A percentile compares a stretch with the other conserved stretches of the same genome.
phyloP scores from a whole-genome alignment of 2,113 vertebrate species.

The Aphyosemion australe region DNA sequence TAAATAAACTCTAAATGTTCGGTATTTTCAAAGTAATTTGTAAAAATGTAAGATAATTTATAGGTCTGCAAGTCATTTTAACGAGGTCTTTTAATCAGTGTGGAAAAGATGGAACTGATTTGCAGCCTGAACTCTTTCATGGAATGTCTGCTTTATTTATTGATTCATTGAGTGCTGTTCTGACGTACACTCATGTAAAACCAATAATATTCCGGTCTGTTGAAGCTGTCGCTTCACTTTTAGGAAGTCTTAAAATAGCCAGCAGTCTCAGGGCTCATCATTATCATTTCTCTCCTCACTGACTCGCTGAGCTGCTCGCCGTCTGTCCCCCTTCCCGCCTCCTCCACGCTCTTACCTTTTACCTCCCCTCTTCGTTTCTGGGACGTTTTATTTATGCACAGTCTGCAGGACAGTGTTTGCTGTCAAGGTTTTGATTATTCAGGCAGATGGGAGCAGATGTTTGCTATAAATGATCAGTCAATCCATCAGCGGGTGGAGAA shows the following conservation, averaged over 20 bases:
- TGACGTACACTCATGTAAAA: conserved; percentile 19
- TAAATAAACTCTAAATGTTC: background rate
- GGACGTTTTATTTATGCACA: conserved; percentile 31
- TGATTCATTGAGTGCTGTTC: background rate
- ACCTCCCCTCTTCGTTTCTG: conserved; percentile 3
- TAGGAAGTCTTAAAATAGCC: conserved; percentile 60
- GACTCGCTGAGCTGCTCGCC: conserved; percentile 26
- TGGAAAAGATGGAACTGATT: background rate
- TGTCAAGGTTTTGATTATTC: conserved; percentile 33
- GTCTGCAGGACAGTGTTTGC: conserved; percentile 11
- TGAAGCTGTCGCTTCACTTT: conserved; percentile 48
- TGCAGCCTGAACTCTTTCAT: background rate
- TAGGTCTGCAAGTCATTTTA: background rate
- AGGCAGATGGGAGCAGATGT: conserved; percentile 51
- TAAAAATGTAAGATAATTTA: background rate
- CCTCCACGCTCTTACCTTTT: background rate
- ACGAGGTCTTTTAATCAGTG: background rate
- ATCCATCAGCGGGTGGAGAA: conserved; percentile 15
- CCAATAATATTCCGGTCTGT: conserved; percentile 28
- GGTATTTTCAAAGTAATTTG: background rate
- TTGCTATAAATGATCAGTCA: conserved; percentile 42
- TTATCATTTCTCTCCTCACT: conserved; percentile 50
- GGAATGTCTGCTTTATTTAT: conserved; percentile 4
- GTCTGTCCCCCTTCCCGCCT: background rate
- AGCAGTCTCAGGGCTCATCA: conserved; percentile 60